Conservation (phyloP, 2,888 invertebrate species). For the Apeira syringaria region DNA sequence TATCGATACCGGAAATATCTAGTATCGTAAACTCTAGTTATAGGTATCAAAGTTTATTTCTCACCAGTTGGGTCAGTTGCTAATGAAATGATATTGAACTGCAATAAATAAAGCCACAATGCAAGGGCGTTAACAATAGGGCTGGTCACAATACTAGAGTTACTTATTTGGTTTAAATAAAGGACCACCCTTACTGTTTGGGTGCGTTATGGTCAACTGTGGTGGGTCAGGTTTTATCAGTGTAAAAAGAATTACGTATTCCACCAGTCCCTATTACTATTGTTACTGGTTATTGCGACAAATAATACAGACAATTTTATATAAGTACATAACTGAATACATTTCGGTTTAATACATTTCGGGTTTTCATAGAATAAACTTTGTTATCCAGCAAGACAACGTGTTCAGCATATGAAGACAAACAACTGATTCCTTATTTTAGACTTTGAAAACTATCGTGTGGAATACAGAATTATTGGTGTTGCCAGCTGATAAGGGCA, state of each 20-base stretch:
- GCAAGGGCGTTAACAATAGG: conserved; percentile 59
- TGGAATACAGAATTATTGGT: too few species aligned
- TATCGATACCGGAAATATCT: background rate
- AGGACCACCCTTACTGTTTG: conserved; percentile 70
- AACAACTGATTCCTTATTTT: too few species aligned
- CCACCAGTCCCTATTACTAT: too few species aligned
- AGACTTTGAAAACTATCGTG: too few species aligned
- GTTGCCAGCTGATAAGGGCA: too few species aligned
- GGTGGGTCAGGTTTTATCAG: conserved; percentile 45
- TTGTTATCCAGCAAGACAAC: too few species aligned
- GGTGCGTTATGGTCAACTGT: conserved; percentile 42
- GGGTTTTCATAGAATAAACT: too few species aligned
- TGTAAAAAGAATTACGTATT: conserved; percentile 7
- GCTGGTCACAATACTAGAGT: conserved; percentile 52
- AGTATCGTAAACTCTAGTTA: background rate
- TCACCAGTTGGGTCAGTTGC: conserved; percentile 29
- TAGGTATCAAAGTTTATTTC: background rate
- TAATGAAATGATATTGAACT: conserved; percentile 79
- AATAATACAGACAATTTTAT: too few species aligned
- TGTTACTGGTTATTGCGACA: too few species aligned
- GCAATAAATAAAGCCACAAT: conserved; percentile 68
- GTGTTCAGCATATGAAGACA: too few species aligned
- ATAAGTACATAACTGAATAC: too few species aligned
- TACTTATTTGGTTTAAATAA: conserved; percentile 64
- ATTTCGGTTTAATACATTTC: too few species aligned